A percentile compares a stretch with the other conserved stretches of the same genome.
phyloP scores from a whole-genome alignment of 1,140 invertebrate genomes.

The Diachasmimorpha longicaudata region DNA sequence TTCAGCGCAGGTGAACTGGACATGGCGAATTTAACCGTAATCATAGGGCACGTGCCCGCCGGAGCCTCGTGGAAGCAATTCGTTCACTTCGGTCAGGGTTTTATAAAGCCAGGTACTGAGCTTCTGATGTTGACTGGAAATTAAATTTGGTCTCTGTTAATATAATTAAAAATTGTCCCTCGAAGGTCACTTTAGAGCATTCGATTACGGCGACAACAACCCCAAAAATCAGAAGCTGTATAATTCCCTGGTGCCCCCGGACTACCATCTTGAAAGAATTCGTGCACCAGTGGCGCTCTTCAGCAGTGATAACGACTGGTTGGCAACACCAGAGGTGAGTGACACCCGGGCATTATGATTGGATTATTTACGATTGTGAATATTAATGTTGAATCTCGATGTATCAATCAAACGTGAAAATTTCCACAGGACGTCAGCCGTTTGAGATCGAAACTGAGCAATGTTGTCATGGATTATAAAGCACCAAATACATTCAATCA shows the following conservation, averaged over 20 bases:
- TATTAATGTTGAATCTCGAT: slow-evolving; percentile 5
- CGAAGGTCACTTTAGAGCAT: slow-evolving; percentile 52
- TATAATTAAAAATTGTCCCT: not conserved
- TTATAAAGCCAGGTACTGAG: slow-evolving; percentile 53
- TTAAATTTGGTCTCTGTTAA: too few species aligned
- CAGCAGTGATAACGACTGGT: slow-evolving; percentile 70
- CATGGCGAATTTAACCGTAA: slow-evolving; percentile 71
- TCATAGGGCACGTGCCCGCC: slow-evolving; percentile 77
- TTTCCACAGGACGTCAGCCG: slow-evolving; percentile 54
- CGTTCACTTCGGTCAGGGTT: slow-evolving; percentile 72
- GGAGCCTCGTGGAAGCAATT: slow-evolving; percentile 80
- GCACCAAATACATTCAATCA: slow-evolving; percentile 55
- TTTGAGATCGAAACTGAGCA: slow-evolving; percentile 46
- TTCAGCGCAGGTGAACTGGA: slow-evolving; percentile 65
- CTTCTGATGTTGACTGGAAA: not conserved
- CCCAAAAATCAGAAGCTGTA: slow-evolving; percentile 59
- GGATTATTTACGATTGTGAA: not conserved
- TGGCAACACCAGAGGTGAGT: slow-evolving; percentile 61
- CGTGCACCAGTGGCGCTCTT: slow-evolving; percentile 69
- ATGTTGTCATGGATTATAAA: slow-evolving; percentile 46
- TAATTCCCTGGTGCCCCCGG: slow-evolving; percentile 64
- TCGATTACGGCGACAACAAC: slow-evolving; percentile 49
- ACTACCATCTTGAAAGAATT: slow-evolving; percentile 67
- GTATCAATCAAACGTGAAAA: not conserved
- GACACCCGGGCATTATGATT: not conserved